These are phyloP conservation scores for Stichodactyla mertensii DNA, from an alignment of 64 coral and sea anemone genomes.

Conservation along the genomic window DNA sequence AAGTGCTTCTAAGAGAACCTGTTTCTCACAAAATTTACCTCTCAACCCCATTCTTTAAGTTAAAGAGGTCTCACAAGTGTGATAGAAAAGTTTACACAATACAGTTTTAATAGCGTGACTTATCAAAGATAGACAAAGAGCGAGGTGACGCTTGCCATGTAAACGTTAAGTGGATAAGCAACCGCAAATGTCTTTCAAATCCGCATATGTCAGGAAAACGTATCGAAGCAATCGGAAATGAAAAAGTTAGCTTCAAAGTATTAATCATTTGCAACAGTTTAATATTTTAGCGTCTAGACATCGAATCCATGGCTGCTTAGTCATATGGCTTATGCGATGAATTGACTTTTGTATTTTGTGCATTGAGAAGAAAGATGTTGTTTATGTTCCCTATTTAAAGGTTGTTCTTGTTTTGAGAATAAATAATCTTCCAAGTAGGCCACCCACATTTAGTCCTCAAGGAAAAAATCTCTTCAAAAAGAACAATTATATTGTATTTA, in stretches of 20 bases:
- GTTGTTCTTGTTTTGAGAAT: neutral
- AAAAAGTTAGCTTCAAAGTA: neutral
- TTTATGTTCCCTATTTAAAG: neutral
- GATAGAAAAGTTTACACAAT: neutral
- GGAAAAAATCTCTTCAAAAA: neutral
- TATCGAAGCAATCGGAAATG: neutral
- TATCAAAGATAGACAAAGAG: neutral
- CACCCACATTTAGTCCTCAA: neutral
- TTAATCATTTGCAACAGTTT: neutral
- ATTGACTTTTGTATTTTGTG: neutral
- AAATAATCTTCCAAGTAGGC: neutral
- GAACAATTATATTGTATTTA: neutral
- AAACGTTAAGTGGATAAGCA: neutral
- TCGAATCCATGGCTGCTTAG: neutral
- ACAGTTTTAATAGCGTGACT: neutral
- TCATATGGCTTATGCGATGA: neutral
- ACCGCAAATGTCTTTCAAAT: neutral
- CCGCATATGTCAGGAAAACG: neutral
- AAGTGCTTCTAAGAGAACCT: too few species aligned
- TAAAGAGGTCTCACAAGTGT: neutral
- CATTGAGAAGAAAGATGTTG: neutral
- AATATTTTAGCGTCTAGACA: neutral
- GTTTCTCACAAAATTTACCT: too few species aligned
- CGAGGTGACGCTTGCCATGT: neutral
- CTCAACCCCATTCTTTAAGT: neutral